Evolutionary conservation across 2,797 vertebrate species (phyloP).

Genomic region (Sarcoramphus papa): DNA sequence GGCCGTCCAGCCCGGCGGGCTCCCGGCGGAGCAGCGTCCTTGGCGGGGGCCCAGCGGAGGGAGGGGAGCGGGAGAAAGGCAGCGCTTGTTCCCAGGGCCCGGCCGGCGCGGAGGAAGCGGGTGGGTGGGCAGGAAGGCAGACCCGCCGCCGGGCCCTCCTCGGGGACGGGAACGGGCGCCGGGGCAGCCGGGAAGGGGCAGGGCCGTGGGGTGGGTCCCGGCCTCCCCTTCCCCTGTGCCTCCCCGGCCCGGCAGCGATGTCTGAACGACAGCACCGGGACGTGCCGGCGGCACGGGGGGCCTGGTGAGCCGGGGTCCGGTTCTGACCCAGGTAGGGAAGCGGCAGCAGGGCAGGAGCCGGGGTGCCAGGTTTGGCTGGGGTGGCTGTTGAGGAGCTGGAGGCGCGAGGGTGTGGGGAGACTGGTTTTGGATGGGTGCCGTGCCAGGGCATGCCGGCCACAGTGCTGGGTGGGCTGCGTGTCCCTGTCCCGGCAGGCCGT

Average conservation of each 20-base stretch:
- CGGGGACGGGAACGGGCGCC: neutral
- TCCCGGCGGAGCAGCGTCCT: neutral
- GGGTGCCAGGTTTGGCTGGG: no score
- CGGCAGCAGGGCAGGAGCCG: no score
- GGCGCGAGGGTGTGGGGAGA: accelerated
- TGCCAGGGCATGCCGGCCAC: accelerated
- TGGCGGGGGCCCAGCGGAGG: neutral
- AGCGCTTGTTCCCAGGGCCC: neutral
- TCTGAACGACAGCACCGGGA: neutral
- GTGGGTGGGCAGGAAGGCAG: conserved; percentile 27
- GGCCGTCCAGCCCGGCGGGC: neutral
- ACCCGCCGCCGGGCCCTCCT: neutral
- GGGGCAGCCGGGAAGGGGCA: neutral
- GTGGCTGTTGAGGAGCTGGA: neutral
- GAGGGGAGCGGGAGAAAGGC: neutral
- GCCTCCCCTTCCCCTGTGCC: neutral
- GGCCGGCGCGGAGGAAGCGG: neutral
- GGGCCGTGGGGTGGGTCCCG: neutral
- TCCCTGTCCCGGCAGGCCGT: neutral
- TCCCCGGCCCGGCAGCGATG: accelerated
- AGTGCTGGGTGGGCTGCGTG: neutral
- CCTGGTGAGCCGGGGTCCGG: accelerated
- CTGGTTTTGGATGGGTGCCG: accelerated
- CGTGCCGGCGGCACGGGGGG: neutral
- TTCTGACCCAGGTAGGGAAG: neutral